These are phyloP conservation scores for Elephas maximus DNA, from an alignment of 2,113 vertebrate genomes.

Conservation along the genomic window DNA sequence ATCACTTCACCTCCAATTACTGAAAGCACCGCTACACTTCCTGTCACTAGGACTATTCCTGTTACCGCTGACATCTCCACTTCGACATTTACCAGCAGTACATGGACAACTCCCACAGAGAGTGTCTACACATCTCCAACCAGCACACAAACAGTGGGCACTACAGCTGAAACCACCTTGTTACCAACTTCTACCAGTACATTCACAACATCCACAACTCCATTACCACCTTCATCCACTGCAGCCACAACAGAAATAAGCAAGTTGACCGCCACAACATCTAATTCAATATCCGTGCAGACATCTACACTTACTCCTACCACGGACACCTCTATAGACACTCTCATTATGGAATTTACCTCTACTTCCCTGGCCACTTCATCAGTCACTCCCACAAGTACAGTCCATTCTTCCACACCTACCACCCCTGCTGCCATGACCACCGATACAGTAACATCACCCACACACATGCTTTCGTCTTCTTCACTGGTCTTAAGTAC, in stretches of 20 bases:
- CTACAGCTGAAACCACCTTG: too few relatives aligned
- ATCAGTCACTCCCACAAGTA: rapidly evolving
- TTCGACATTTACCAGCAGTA: neutral
- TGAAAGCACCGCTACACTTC: neutral
- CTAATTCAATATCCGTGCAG: rapidly evolving
- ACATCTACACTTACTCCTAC: neutral
- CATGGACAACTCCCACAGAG: too few relatives aligned
- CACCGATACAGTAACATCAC: rapidly evolving
- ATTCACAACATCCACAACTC: neutral
- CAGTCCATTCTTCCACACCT: rapidly evolving
- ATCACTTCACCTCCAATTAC: neutral
- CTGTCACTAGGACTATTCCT: neutral
- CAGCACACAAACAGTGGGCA: neutral
- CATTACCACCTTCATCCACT: neutral
- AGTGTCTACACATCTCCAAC: neutral
- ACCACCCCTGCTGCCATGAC: rapidly evolving
- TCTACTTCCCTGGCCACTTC: rapidly evolving
- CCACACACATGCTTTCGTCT: rapidly evolving
- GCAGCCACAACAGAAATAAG: too few relatives aligned
- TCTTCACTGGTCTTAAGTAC: rapidly evolving
- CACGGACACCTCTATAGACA: rapidly evolving
- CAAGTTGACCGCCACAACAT: rapidly evolving
- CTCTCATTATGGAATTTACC: rapidly evolving
- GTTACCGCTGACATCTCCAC: neutral
- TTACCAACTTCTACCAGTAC: too few relatives aligned